Evolutionary conservation across 1,140 invertebrate species (phyloP), one percentile per base, ranked within the genome.

Genomic region (Condylostylus longicornis): DNA sequence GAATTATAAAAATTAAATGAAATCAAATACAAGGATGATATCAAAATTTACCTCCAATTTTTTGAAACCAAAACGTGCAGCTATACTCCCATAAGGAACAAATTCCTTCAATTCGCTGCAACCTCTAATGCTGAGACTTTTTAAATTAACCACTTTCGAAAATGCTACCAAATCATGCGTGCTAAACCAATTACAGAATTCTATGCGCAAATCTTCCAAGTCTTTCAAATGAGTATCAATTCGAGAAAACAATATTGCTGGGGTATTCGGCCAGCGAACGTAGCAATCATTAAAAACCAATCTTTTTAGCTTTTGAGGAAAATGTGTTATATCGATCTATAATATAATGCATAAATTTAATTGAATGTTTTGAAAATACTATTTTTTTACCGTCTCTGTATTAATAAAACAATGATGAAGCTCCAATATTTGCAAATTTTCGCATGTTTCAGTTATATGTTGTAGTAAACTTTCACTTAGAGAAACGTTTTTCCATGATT

Each of bases 31-130:
- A 20, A 33, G 28, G 10, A 4, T 38, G 8, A 32, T 23, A 20
- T 32, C 20, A 30, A 7, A 14, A 31, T 43, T 47, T 61, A 75
- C 75, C 65, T 75, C 66, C 6, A 80, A 50, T 13, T 63, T 60
- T 50, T 66, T 65, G 45, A 82, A 80, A n/a, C 79, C 79, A 55
- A 77, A 79, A 48, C 74, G 62, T 7, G 73, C 68, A 0, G 79
- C 74, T 27, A 83, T 68, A 47, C 77, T 77, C 12, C 72, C 70
- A 54, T 83, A 83, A 0, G 78, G 76, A 12, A 82, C 71, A 52
- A 77, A 81, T 50, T 80, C 77, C 15, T 67, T 66, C 35, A 83
- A 54, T 37, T 67, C 61, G 32, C 58, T 51, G 53, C 78, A 82
- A 5, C 74, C 70, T 41, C 71, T 60, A 19, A 79, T 46, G 43